phyloP scores from a whole-genome alignment of 2,113 vertebrate genomes.

The Sturnus vulgaris region DNA sequence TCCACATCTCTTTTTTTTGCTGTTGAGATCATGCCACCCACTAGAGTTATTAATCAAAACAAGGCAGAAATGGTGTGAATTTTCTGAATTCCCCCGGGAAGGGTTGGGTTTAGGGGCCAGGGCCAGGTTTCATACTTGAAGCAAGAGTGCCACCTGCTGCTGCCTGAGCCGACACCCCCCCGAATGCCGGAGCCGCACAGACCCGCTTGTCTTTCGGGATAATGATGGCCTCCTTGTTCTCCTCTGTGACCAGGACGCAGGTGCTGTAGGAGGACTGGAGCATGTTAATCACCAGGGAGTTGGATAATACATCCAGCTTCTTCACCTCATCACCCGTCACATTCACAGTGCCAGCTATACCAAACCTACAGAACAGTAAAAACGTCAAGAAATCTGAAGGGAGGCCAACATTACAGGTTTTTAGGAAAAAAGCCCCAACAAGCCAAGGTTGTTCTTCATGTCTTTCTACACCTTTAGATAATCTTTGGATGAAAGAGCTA shows the following conservation, averaged over 20 bases:
- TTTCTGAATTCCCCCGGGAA: not conserved
- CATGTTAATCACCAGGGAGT: conserved; percentile 92
- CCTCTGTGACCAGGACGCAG: conserved; percentile 89
- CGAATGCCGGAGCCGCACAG: not conserved
- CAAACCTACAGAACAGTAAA: conserved; percentile 75
- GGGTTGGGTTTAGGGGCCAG: too few relatives aligned
- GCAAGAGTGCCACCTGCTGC: conserved; percentile 40
- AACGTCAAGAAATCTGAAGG: not conserved
- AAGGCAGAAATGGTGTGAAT: not conserved
- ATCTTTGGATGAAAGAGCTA: not conserved
- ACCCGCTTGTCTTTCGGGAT: conserved; percentile 84
- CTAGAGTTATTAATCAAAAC: not conserved
- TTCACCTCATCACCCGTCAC: conserved; percentile 95
- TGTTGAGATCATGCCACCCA: not conserved
- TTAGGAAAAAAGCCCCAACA: not conserved
- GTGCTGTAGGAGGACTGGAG: conserved; percentile 89
- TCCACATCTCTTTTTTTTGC: not conserved
- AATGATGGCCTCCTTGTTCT: conserved; percentile 87
- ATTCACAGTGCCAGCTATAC: conserved; percentile 87
- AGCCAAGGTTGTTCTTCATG: not conserved
- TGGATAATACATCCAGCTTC: conserved; percentile 94
- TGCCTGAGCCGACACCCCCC: not conserved
- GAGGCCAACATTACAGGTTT: not conserved
- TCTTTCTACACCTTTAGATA: not conserved
- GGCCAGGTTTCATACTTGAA: not conserved